Evolutionary conservation across 2,888 invertebrate genomes (phyloP).

Genomic region (Incurvaria masculella): DNA sequence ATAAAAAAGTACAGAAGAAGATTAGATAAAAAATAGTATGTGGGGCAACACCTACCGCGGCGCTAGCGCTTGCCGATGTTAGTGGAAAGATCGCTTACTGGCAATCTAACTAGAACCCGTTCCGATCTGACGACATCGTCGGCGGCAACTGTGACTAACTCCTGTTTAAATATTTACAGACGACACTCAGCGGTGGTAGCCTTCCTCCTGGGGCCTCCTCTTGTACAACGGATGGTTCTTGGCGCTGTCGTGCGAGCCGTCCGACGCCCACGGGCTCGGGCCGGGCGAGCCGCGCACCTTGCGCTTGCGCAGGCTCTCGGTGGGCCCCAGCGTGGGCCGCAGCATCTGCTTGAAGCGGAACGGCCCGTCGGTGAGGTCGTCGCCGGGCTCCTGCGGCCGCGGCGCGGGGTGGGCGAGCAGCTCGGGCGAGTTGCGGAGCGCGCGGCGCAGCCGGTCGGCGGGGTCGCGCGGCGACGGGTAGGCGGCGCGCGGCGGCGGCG

Average conservation of each 20-base stretch:
- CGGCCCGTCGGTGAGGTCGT: constrained; percentile 61
- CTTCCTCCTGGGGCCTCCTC: constrained; percentile 43
- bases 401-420: constrained; percentile 29
- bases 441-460: constrained; percentile 44
- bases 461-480: constrained; percentile 38
- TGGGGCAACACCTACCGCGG: too few species aligned
- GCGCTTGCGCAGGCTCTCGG: constrained; percentile 64
- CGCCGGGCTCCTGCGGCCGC: constrained; percentile 45
- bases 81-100: too few species aligned
- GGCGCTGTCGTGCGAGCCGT: constrained; percentile 47
- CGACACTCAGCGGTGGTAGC: too few species aligned
- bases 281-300: constrained; percentile 50
- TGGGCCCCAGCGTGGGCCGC: constrained; percentile 63
- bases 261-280: constrained; percentile 48
- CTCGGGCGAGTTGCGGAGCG: constrained; percentile 47
- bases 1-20: too few species aligned
- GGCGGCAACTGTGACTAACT: too few species aligned
- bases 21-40: too few species aligned
- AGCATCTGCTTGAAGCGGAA: constrained; percentile 66
- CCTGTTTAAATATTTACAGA: too few species aligned
- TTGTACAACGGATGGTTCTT: constrained; percentile 40
- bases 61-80: too few species aligned
- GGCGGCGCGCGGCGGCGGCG: constrained; percentile 29
- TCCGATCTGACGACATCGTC: too few species aligned
- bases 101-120: too few species aligned